These are phyloP conservation scores for Drosophila subquinaria DNA, from an alignment of 2,888 invertebrate genomes.

Conservation along the genomic window DNA sequence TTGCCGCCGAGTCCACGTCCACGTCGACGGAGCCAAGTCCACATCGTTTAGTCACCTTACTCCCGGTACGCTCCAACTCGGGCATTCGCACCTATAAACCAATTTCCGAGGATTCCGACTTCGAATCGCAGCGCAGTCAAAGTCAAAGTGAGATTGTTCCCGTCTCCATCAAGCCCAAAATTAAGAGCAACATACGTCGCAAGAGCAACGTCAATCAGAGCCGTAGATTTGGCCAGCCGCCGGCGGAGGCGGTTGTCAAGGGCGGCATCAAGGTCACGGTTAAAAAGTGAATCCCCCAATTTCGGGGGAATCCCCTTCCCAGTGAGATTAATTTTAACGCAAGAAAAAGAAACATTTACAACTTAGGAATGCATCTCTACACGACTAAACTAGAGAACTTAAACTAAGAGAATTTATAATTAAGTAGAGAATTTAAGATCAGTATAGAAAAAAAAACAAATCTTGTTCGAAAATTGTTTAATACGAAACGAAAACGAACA, in stretches of 20 bases:
- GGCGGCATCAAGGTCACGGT: conserved; percentile 83
- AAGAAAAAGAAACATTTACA: neutral
- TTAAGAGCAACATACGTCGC: conserved; percentile 60
- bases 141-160: conserved; percentile 51
- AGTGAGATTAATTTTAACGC: conserved; percentile 50
- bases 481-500: conserved; percentile 47
- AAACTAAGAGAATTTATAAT: too few relatives aligned
- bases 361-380: conserved; percentile 6
- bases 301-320: conserved; percentile 2
- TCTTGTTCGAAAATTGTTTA: conserved; percentile 77
- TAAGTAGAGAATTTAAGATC: conserved; percentile 44
- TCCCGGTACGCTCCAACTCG: conserved; percentile 92
- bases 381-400: neutral
- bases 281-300: conserved; percentile 47
- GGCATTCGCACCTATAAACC: conserved; percentile 91
- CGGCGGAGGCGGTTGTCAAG: conserved; percentile 84
- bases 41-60: conserved; percentile 88
- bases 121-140: conserved; percentile 57
- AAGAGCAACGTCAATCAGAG: conserved; percentile 72
- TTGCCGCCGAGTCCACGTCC: conserved; percentile 57
- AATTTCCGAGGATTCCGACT: conserved; percentile 27
- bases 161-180: conserved; percentile 62
- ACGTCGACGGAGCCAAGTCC: conserved; percentile 79
- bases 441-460: conserved; percentile 38
- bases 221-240: conserved; percentile 77